Evolutionary conservation across 2,888 invertebrate species (phyloP), one percentile per base, ranked within the genome.

Genomic region (Ophioninae sp.): DNA sequence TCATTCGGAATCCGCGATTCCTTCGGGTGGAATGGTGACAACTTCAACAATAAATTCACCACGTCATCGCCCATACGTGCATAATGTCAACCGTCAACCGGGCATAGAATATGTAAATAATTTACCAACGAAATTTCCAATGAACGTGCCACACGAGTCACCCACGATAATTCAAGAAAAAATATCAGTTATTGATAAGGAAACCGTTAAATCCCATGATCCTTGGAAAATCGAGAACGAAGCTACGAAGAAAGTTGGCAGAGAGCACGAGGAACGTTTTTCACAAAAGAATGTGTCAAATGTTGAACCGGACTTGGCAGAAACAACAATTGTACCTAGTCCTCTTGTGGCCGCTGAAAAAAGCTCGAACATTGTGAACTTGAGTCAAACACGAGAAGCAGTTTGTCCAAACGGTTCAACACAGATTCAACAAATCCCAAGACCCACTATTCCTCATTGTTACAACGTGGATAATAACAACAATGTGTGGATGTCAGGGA

Each of bases 11-110:
- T 72, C 79, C 8, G 58, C 56, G 9, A 76, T 83, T 67, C 61
- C 79, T 10, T 56, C 61, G 0, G 61, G 76, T 37, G 23, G 13
- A 58, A 51, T 59, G 20, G 69, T 67, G 65, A 71, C 39, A 69
- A 72, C 59, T 65, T n/a, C 75, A n/a, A 39, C 79, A 64, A 58
- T 73, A 10, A 79, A 81, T 37, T 65, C 72, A 59, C 85, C 79
- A 8, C 17, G 73, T 7, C 88, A 88, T 80, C 87, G 88, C 30
- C 87, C 89, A 17, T 89, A 83, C 74, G 89, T 87, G 3, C 86
- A 89, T 3, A 84, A 85, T 23, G 71, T 65, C 2, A 3, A 3
- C 3, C 20, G 72, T 56, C 82, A 23, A 17, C 23, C 76, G 44
- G 37, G 23, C 37, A 10, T 37, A 6, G 56, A 37, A 5, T 20